phyloP scores from a whole-genome alignment of 2,888 invertebrate species.

The Syrista parreyssii region DNA sequence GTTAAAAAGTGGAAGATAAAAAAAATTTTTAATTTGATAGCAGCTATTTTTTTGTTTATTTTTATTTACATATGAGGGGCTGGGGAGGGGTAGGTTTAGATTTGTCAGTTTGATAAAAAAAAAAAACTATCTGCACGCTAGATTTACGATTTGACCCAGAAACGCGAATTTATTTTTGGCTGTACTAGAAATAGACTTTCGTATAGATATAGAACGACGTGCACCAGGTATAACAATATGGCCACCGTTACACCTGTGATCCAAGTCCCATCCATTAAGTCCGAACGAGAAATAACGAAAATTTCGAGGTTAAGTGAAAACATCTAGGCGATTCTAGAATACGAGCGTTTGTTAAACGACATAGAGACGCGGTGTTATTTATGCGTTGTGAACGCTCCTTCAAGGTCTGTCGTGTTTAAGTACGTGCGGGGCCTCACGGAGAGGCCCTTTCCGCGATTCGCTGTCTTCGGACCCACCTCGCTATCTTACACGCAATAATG shows the following conservation, averaged over 20 bases:
- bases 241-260: slow-evolving; percentile 51
- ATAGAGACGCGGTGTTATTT: neutral
- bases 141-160: neutral
- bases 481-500: neutral
- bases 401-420: neutral
- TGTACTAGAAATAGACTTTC: slow-evolving; percentile 63
- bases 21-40: no score
- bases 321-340: neutral
- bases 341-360: neutral
- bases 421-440: neutral
- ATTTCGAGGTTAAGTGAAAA: neutral
- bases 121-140: neutral
- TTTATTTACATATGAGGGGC: neutral
- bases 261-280: slow-evolving; percentile 41
- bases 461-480: neutral
- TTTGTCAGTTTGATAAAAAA: neutral
- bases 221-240: neutral
- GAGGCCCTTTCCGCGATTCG: neutral
- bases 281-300: neutral
- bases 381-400: neutral
- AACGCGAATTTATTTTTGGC: slow-evolving; percentile 53
- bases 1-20: no score
- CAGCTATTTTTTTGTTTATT: neutral
- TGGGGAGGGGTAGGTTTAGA: neutral
- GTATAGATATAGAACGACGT: neutral